Conservation (phyloP, 2,888 invertebrate species). For the Agonopterix heracliana region DNA sequence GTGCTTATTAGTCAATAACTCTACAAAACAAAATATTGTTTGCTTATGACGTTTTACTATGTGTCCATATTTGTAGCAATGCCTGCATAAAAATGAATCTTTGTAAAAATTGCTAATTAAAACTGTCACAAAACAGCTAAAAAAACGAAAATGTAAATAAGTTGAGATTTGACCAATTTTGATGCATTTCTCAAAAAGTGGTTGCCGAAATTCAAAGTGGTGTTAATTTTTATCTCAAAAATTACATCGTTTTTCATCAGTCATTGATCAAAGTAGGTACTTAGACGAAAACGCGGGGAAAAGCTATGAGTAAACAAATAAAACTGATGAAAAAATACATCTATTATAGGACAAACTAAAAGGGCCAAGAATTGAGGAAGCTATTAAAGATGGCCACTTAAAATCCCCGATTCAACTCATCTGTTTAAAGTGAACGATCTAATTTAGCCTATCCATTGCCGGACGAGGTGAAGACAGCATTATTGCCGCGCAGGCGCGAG, state of each 20-base stretch:
- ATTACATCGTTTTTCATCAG: too few species aligned
- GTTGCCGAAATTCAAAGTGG: too few species aligned
- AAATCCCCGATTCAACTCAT: not conserved
- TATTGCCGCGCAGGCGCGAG: constrained; percentile 53
- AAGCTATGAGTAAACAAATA: too few species aligned
- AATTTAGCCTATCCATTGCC: constrained; percentile 36
- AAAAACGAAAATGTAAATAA: not conserved
- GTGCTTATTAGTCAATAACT: not conserved
- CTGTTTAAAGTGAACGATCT: constrained; percentile 21
- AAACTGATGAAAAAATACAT: too few species aligned
- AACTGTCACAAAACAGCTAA: not conserved
- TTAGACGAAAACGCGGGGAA: too few species aligned
- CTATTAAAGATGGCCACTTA: not conserved
- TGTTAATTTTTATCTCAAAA: too few species aligned
- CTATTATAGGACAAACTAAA: too few species aligned
- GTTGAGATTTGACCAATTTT: too few species aligned
- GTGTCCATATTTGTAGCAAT: too few species aligned
- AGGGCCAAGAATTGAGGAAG: not conserved
- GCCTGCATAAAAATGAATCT: not conserved
- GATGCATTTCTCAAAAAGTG: too few species aligned
- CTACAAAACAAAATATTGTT: not conserved
- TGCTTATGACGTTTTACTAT: too few species aligned
- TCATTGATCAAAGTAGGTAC: too few species aligned
- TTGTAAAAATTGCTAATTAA: not conserved
- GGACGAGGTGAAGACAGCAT: constrained; percentile 56